Conservation (phyloP, 2,113 vertebrate species). For the Junco hyemalis region DNA sequence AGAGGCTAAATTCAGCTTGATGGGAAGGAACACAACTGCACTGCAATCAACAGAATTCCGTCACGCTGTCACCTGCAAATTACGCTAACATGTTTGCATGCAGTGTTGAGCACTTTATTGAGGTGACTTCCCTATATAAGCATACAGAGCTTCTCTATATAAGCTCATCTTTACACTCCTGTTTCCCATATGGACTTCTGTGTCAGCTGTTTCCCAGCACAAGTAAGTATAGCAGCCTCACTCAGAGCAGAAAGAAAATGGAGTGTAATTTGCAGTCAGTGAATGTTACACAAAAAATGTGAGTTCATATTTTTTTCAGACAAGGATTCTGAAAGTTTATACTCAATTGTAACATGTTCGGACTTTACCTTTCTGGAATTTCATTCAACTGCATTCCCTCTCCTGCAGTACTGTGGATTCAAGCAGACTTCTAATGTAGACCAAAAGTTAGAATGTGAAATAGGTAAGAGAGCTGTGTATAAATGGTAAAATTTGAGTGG, state of each 20-base stretch:
- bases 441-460: neutral
- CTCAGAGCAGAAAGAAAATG: neutral
- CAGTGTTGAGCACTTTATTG: neutral
- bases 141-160: neutral
- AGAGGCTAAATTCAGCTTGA: conserved; percentile 34
- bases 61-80: neutral
- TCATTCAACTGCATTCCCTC: neutral
- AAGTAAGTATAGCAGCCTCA: neutral
- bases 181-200: neutral
- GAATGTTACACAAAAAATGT: neutral
- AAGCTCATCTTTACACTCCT: neutral
- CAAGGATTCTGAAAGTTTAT: neutral
- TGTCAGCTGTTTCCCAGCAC: neutral
- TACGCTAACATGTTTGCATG: neutral
- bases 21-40: conserved; percentile 5
- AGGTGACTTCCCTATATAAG: neutral
- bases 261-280: neutral
- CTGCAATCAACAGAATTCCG: conserved; percentile 10
- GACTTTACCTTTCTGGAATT: neutral
- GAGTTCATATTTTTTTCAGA: neutral
- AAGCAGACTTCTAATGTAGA: neutral
- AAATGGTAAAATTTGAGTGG: neutral
- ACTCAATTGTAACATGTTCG: neutral
- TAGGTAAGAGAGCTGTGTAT: neutral
- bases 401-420: neutral